A percentile compares a stretch with the other conserved stretches of the same genome.
phyloP scores from a whole-genome alignment of 2,888 invertebrate species.

The Sipha maydis region DNA sequence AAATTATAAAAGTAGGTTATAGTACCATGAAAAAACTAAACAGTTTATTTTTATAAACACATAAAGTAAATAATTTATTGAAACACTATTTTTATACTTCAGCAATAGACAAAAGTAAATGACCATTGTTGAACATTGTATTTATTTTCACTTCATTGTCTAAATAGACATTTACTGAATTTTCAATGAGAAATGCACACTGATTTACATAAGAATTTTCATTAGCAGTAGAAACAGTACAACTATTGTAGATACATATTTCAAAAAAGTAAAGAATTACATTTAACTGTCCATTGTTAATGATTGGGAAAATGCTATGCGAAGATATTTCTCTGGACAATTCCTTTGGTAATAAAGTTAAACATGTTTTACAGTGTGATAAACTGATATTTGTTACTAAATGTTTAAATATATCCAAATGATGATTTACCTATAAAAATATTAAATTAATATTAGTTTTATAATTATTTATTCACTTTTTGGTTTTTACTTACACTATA shows the following conservation, averaged over 20 bases:
- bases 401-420: slow-evolving; percentile 67
- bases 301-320: slow-evolving; percentile 67
- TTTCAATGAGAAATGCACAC: slow-evolving; percentile 69
- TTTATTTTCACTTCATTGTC: slow-evolving; percentile 36
- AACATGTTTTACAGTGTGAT: slow-evolving; percentile 8
- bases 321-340: slow-evolving; percentile 51
- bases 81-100: background rate
- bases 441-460: slow-evolving; percentile 57
- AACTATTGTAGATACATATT: slow-evolving; percentile 69
- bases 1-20: too few relatives aligned
- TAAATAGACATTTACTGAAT: slow-evolving; percentile 29
- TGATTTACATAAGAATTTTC: slow-evolving; percentile 70
- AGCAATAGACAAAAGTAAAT: slow-evolving; percentile 37
- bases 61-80: background rate
- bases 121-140: slow-evolving; percentile 47
- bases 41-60: background rate
- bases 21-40: background rate
- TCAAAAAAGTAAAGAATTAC: slow-evolving; percentile 72
- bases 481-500: slow-evolving; percentile 70
- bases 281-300: slow-evolving; percentile 69
- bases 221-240: slow-evolving; percentile 69
- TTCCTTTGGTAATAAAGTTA: background rate
- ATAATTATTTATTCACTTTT: slow-evolving; percentile 66
- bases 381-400: slow-evolving; percentile 8
- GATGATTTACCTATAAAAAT: slow-evolving; percentile 67